Evolutionary conservation across 2,797 vertebrate genomes (phyloP).

Genomic region (Enteromius argenteus): DNA sequence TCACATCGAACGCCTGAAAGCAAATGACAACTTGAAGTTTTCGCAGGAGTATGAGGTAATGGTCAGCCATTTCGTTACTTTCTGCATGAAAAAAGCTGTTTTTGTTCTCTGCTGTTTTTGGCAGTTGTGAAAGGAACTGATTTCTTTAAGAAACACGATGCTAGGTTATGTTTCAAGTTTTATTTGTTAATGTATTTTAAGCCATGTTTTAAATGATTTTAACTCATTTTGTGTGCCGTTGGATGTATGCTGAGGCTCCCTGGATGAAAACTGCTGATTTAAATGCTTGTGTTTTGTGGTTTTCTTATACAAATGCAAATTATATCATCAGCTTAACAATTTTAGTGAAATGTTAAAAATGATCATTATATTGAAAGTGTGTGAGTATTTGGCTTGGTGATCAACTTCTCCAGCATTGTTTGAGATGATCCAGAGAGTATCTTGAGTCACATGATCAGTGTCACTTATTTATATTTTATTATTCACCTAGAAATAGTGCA

Average conservation of each 20-base stretch:
- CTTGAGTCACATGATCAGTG: neutral
- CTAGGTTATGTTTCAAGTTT: neutral
- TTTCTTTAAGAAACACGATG: neutral
- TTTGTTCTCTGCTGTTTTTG: neutral
- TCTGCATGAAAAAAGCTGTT: neutral
- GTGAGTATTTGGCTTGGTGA: neutral
- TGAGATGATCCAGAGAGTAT: neutral
- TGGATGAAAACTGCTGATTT: neutral
- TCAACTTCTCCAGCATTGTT: neutral
- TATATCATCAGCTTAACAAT: neutral
- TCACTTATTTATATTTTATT: neutral
- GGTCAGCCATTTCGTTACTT: neutral
- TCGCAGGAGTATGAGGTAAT: conserved; percentile 97
- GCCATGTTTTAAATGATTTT: neutral
- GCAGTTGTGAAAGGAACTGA: neutral
- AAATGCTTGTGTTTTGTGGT: neutral
- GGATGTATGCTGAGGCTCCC: neutral
- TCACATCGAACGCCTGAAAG: conserved; percentile 96
- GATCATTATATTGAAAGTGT: neutral
- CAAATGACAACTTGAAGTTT: conserved; percentile 99
- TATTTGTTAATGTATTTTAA: neutral
- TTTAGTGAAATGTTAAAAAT: neutral
- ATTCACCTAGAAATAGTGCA: neutral
- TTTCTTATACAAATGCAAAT: neutral
- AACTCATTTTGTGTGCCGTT: neutral